Base-by-base conservation (phyloP, 37 sponge, comb jelly and placozoan genomes). In the Aplysina aerophoba region DNA sequence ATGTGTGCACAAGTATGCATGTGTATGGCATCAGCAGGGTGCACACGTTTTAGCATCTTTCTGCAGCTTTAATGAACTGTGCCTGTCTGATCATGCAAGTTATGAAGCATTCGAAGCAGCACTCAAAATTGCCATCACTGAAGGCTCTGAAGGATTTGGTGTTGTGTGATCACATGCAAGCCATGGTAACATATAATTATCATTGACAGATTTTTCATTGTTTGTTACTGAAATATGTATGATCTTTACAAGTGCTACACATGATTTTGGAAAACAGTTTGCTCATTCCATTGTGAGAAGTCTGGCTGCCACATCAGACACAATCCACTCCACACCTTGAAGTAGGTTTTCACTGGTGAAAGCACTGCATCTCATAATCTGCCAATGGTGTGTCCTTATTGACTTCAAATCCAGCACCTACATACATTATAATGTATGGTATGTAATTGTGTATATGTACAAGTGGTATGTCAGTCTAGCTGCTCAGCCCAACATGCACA, bases 381-480 rank as follows among this genome's bases (percentile, higher is more conserved):
- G 82, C 99, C 99, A 99, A 85, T 99, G 99, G 50, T 99, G 99
- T 0, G 96, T 92, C 89, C 91, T 88, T 64, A 99, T 96, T 50
- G 71, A 68, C 59, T 99, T 96, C 59, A 99, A 74, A 17, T 95
- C 87, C 34, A 99, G 83, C 4, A 54, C 74, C 91, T 91, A 38
- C 14, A 89, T 34, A 8, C 21, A 71, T 44, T 44, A 8, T 8
- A 44, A 11, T 44, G 8, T 44, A 44, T 44, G 50, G 50, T n/a
- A n/a, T n/a, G n/a, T n/a, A n/a, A n/a, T n/a, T n/a, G n/a, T n/a
- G n/a, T n/a, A n/a, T n/a, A n/a, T n/a, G n/a, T n/a, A n/a, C n/a
- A n/a, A n/a, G n/a, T n/a, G n/a, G n/a, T n/a, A n/a, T n/a, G n/a
- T n/a, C n/a, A n/a, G n/a, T n/a, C n/a, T n/a, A n/a, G n/a, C n/a